Conservation (phyloP, 2,797 vertebrate species). For the Chrosomus eos region DNA sequence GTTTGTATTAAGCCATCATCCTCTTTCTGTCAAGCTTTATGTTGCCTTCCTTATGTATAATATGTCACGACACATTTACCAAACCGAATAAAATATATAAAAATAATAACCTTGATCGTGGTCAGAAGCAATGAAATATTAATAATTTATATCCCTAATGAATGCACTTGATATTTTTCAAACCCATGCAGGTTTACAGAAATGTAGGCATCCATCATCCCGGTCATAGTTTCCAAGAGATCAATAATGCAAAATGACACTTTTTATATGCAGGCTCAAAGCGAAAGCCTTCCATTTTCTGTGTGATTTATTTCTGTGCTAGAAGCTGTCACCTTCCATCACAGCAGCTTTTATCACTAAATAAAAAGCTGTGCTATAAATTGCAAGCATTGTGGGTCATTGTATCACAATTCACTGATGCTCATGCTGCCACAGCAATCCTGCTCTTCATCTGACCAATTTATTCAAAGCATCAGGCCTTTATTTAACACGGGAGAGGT, state of each 20-base stretch:
- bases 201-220: conserved; percentile 47
- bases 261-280: conserved; percentile 59
- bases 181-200: conserved; percentile 51
- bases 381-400: conserved; percentile 47
- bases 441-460: conserved; percentile 60
- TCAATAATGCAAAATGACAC: conserved; percentile 66
- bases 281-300: conserved; percentile 58
- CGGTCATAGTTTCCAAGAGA: conserved; percentile 52
- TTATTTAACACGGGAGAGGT: conserved; percentile 59
- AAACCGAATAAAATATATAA: neutral
- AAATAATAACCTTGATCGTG: conserved; percentile 17
- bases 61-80: conserved; percentile 29
- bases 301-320: conserved; percentile 60
- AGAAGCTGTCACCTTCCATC: conserved; percentile 63
- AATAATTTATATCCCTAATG: conserved; percentile 23
- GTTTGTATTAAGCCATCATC: neutral
- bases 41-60: neutral
- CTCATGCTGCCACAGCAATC: conserved; percentile 56
- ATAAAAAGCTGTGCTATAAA: conserved; percentile 64
- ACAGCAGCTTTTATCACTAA: conserved; percentile 61
- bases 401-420: conserved; percentile 43
- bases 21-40: conserved; percentile 2
- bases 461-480: conserved; percentile 58
- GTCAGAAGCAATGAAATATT: conserved; percentile 46
- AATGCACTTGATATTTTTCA: conserved; percentile 41